Conservation (phyloP, 1,140 invertebrate genomes). For the Listronotus bonariensis region DNA sequence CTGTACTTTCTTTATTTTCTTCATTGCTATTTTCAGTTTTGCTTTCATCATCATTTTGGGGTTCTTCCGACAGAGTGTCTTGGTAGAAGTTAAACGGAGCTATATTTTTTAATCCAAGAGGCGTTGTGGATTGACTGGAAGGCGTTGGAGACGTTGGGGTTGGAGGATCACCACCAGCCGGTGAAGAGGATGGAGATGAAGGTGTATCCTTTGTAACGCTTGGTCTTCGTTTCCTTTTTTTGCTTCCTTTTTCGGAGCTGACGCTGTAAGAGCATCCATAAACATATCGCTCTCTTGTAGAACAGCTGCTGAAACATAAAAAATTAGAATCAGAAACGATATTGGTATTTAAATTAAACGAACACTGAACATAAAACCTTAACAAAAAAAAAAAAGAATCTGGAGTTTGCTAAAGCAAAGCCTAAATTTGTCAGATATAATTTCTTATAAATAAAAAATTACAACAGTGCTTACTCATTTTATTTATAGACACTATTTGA, state of each 20-base stretch:
- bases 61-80: constrained; percentile 76
- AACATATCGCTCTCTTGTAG: constrained; percentile 90
- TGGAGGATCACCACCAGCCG: constrained; percentile 43
- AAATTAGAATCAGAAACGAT: constrained; percentile 12
- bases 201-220: constrained; percentile 67
- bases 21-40: constrained; percentile 56
- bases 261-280: constrained; percentile 83
- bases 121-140: constrained; percentile 49
- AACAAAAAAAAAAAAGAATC: too few relatives aligned
- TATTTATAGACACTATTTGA: too few relatives aligned
- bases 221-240: constrained; percentile 73
- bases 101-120: constrained; percentile 57
- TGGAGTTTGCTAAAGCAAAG: too few relatives aligned
- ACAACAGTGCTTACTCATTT: too few relatives aligned
- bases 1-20: constrained; percentile 56
- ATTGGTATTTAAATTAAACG: too few relatives aligned
- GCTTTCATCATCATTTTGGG: constrained; percentile 64
- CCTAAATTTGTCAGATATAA: too few relatives aligned
- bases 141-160: constrained; percentile 45
- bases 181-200: constrained; percentile 49
- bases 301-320: constrained; percentile 68
- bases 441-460: too few relatives aligned
- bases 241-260: constrained; percentile 74
- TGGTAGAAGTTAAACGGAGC: constrained; percentile 85
- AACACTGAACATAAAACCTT: too few relatives aligned